Conservation (phyloP, 1,140 invertebrate genomes). For the Gonatopus flavifemur region DNA sequence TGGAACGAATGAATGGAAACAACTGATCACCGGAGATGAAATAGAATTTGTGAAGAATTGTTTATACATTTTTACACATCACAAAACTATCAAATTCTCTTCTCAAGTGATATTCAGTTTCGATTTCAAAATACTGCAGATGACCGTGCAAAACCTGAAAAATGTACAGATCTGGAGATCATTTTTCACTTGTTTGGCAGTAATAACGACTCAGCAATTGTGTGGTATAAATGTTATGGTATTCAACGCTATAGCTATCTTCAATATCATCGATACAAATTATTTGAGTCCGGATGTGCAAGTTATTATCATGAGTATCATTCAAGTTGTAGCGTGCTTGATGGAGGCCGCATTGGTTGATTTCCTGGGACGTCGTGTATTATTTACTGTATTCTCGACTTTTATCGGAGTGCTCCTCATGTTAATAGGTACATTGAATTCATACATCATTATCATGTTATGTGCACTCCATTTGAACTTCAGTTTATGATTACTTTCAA, state of each 20-base stretch:
- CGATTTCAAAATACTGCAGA: too few species aligned
- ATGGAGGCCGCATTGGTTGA: conserved; percentile 71
- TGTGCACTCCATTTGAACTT: background rate
- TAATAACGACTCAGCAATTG: conserved; percentile 77
- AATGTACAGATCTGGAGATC: conserved; percentile 56
- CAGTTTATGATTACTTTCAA: conserved; percentile 8
- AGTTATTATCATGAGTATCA: conserved; percentile 74
- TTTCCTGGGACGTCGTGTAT: conserved; percentile 69
- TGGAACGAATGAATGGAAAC: too few species aligned
- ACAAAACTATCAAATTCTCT: too few species aligned
- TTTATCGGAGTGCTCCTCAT: conserved; percentile 67
- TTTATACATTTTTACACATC: too few species aligned
- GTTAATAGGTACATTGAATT: conserved; percentile 57
- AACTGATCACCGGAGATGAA: too few species aligned
- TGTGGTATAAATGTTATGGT: conserved; percentile 20
- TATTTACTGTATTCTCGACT: conserved; percentile 67
- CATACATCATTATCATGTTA: background rate
- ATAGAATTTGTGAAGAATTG: too few species aligned
- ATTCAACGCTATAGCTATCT: conserved; percentile 60
- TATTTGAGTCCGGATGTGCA: conserved; percentile 59
- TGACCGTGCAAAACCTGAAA: conserved; percentile 17
- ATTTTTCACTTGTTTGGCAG: conserved; percentile 67
- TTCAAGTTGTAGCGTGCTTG: conserved; percentile 74
- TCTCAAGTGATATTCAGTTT: background rate
- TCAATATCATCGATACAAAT: conserved; percentile 63